Conservation (phyloP, 2,888 invertebrate genomes). For the Notodonta ziczac region DNA sequence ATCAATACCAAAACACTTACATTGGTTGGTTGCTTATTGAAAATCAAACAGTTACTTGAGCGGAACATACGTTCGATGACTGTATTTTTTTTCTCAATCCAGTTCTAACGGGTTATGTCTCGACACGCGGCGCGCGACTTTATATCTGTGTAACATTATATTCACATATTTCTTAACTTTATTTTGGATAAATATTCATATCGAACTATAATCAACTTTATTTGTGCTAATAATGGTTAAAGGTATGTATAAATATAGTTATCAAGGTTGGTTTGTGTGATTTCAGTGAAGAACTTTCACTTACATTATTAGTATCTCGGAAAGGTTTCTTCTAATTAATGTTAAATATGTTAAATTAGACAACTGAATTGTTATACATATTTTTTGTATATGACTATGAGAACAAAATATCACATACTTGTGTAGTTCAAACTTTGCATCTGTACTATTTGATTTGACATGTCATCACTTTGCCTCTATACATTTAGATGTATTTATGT, state of each 20-base stretch:
- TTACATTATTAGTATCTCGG: slow-evolving; percentile 8
- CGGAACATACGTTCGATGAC: slow-evolving; percentile 64
- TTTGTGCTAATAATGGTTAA: slow-evolving; percentile 45
- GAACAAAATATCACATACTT: not conserved
- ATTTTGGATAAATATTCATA: slow-evolving; percentile 40
- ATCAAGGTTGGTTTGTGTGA: slow-evolving; percentile 17
- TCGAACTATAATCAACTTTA: slow-evolving; percentile 29
- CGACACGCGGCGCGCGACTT: slow-evolving; percentile 78
- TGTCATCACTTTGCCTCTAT: not conserved
- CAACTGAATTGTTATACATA: not conserved
- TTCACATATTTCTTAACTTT: slow-evolving; percentile 53
- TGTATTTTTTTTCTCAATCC: slow-evolving; percentile 75
- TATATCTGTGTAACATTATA: slow-evolving; percentile 44
- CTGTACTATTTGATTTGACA: not conserved
- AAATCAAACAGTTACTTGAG: slow-evolving; percentile 38
- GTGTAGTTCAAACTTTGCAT: not conserved
- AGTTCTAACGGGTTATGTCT: slow-evolving; percentile 82
- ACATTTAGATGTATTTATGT: too few relatives aligned
- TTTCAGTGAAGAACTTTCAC: slow-evolving; percentile 13
- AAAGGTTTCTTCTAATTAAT: not conserved
- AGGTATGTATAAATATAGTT: slow-evolving; percentile 46
- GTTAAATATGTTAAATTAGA: slow-evolving; percentile 1
- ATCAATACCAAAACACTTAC: slow-evolving; percentile 21
- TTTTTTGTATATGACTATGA: not conserved
- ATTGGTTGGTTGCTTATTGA: slow-evolving; percentile 24